These are phyloP conservation scores for Nansenia antarctica DNA, from an alignment of 2,113 vertebrate genomes.

Conservation along the genomic window DNA sequence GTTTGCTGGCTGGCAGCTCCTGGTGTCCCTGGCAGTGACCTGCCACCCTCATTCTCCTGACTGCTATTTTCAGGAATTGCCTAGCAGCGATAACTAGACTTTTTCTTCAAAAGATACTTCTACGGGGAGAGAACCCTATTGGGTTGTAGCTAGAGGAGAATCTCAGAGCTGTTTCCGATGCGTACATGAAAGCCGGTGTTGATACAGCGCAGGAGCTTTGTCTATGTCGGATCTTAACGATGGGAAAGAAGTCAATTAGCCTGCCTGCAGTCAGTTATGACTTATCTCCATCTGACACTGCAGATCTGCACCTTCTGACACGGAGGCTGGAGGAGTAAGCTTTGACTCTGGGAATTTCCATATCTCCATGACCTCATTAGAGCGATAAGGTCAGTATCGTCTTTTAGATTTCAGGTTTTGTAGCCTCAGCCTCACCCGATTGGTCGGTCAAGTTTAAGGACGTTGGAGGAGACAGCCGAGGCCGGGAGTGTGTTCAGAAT, in stretches of 20 bases:
- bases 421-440: slow-evolving; percentile 13
- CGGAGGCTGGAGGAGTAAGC: slow-evolving; percentile 20
- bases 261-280: neutral
- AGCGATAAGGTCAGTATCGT: slow-evolving; percentile 31
- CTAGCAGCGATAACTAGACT: too few relatives aligned
- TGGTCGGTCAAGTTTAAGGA: slow-evolving; percentile 33
- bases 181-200: too few relatives aligned
- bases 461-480: slow-evolving; percentile 9
- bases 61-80: too few relatives aligned
- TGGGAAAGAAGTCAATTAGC: neutral
- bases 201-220: too few relatives aligned
- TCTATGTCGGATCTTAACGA: too few relatives aligned
- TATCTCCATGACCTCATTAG: slow-evolving; percentile 48
- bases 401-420: slow-evolving; percentile 17
- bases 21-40: too few relatives aligned
- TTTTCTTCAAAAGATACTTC: too few relatives aligned
- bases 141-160: too few relatives aligned
- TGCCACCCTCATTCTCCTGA: too few relatives aligned
- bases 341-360: slow-evolving; percentile 30
- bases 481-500: neutral
- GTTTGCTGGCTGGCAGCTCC: too few relatives aligned
- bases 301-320: slow-evolving; percentile 19
- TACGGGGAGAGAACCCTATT: too few relatives aligned
- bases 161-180: too few relatives aligned
- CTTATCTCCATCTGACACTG: neutral